Percentiles rank a stretch among this genome's conserved stretches.
Conservation (phyloP, 2,797 vertebrate genomes). For the Artibeus jamaicensis region DNA sequence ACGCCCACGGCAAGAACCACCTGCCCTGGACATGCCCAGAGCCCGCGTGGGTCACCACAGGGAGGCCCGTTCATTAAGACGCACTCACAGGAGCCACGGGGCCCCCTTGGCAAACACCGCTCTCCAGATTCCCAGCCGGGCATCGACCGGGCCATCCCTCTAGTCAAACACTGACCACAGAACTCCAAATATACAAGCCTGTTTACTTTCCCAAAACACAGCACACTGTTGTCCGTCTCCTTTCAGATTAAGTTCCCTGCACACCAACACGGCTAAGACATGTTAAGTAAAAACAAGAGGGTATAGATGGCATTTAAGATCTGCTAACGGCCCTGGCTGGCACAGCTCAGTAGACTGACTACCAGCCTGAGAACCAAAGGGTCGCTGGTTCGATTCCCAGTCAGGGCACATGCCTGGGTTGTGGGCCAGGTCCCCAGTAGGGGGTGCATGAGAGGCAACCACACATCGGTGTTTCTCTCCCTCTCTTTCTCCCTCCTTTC, state of each 20-base stretch:
- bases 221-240: background rate
- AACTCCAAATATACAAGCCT: background rate
- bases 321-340: background rate
- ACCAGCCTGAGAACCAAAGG: no score
- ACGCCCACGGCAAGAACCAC: rapidly evolving
- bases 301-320: background rate
- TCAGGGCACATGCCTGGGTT: no score
- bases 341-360: no score
- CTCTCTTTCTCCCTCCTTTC: no score
- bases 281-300: background rate
- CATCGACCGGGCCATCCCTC: no score
- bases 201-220: background rate
- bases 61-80: background rate
- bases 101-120: no score
- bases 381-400: no score
- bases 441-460: no score
- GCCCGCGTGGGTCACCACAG: rapidly evolving
- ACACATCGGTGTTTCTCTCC: no score
- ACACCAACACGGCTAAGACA: background rate
- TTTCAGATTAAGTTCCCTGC: background rate
- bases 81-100: rapidly evolving
- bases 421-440: no score
- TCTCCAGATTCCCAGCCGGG: background rate
- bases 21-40: background rate
- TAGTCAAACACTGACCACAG: background rate